Percentiles rank a stretch among this genome's conserved stretches.
These are phyloP conservation scores for Pantala flavescens DNA, from an alignment of 1,140 invertebrate species.

Conservation along the genomic window DNA sequence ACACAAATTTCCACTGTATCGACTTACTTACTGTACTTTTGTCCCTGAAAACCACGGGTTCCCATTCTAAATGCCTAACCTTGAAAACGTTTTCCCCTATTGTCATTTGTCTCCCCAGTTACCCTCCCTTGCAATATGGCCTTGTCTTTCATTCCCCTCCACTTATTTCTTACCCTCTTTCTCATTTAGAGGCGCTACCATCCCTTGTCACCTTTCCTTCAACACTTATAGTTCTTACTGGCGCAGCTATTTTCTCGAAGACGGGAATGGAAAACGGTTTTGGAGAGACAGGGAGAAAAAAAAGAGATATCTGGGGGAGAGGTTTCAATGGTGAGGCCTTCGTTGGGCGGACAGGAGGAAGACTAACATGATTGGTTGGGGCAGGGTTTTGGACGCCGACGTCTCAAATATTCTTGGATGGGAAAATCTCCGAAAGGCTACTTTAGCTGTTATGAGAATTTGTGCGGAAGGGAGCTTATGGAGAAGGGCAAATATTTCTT, in stretches of 20 bases:
- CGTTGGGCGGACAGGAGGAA: not conserved
- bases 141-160: not conserved
- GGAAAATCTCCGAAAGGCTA: not conserved
- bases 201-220: too few relatives aligned
- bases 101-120: not conserved
- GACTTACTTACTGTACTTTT: too few relatives aligned
- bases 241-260: not conserved
- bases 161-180: not conserved
- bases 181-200: too few relatives aligned
- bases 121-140: not conserved
- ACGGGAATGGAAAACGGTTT: not conserved
- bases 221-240: not conserved
- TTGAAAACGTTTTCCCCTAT: too few relatives aligned
- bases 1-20: too few relatives aligned
- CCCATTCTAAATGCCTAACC: too few relatives aligned
- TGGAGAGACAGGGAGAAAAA: not conserved
- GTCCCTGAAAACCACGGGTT: too few relatives aligned
- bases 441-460: not conserved
- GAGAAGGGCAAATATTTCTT: too few relatives aligned
- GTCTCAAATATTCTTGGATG: not conserved
- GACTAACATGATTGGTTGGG: not conserved
- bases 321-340: not conserved
- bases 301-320: not conserved
- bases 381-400: not conserved
- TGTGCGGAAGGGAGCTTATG: too few relatives aligned